Percentiles rank a stretch among this genome's conserved stretches.
Conservation (phyloP, 2,113 vertebrate genomes). For the Corvus cornix region DNA sequence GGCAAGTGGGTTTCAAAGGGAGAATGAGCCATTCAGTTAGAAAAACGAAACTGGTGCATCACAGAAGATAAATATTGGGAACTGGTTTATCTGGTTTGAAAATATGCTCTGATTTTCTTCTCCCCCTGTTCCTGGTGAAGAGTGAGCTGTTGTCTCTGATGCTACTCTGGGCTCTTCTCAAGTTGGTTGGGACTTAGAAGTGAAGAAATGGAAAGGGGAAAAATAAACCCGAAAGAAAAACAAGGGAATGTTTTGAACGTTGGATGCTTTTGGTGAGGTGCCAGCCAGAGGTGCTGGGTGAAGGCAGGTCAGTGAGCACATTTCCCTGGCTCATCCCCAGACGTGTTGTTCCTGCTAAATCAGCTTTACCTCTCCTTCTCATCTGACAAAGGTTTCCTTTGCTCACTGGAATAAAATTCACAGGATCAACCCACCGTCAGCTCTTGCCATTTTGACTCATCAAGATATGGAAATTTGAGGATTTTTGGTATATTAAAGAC, state of each 20-base stretch:
- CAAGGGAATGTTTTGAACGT: not conserved
- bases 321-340: not conserved
- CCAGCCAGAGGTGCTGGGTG: constrained; percentile 2
- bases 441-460: not conserved
- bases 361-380: not conserved
- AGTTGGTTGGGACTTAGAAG: not conserved
- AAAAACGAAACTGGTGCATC: not conserved
- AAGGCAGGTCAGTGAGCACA: not conserved
- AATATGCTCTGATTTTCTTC: not conserved
- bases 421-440: accelerated
- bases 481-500: not conserved
- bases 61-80: constrained; percentile 35
- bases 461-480: not conserved
- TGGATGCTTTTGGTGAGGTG: not conserved
- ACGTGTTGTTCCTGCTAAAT: not conserved
- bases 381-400: not conserved
- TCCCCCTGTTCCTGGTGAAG: not conserved
- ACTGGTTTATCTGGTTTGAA: constrained; percentile 50
- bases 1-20: not conserved
- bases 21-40: not conserved
- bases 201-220: not conserved
- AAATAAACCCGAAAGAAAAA: not conserved
- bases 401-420: not conserved
- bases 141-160: not conserved
- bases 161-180: not conserved